Base-by-base conservation (phyloP, 2,888 invertebrate genomes). In the Zygothrica quintamaculata region DNA sequence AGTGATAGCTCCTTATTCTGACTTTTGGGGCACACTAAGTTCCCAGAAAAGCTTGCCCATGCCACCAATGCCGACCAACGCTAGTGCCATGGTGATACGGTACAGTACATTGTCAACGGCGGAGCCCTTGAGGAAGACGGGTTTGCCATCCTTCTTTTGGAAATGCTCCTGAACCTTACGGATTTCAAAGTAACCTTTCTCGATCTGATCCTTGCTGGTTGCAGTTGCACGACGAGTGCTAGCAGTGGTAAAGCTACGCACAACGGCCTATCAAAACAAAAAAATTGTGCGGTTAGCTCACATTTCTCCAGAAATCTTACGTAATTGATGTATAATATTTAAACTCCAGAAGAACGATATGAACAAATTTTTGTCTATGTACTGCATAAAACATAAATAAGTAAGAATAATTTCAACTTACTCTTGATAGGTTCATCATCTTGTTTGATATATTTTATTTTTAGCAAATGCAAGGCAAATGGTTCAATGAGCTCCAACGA, bases 121-220 rank as follows among this genome's bases (percentile, higher is more conserved):
- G 11, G 93, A 93, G 2, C 90, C 92, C 86, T 93, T 93, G 16
- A 93, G 80, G 81, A 92, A 92, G 4, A 93, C 90, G 7, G 92
- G 93, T 52, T 91, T 88, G 40, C 92, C 92, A 82, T 93, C 92
- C 25, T 88, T 86, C 65, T 90, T 89, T 75, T 91, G 91, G 80
- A 90, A 91, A 37, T 87, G 84, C 33, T 89, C 88, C 74, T 90
- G 90, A 8, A 87, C 68, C 48, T 87, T 87, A 1, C 75, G 85
- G 52, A 89, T 50, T 68, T 89, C 89, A 12, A 84, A 81, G 46
- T 88, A 90, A 1, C 90, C 90, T 51, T 89, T 87, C 34, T 89
- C 80, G 47, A 90, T 64, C 57, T 90, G 81, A 6, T 66, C 84
- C 60, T 86, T 84, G 57, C 48, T 60, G 22, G 68, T 39, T 4